phyloP scores from a whole-genome alignment of 2,888 invertebrate genomes.

The Acleris literana region DNA sequence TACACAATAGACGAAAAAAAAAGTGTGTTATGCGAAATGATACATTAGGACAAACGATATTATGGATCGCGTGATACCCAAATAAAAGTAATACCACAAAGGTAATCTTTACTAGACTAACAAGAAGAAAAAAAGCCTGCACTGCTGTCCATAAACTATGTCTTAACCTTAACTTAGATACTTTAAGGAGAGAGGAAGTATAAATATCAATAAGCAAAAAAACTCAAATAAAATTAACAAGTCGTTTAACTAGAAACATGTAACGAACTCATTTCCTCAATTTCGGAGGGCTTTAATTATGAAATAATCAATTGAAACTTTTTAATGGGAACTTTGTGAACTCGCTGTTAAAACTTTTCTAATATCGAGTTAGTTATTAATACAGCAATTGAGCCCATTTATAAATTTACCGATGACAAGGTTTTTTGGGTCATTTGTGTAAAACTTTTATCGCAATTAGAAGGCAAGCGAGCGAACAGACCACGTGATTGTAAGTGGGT shows the following conservation, averaged over 20 bases:
- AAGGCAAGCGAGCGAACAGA: too few species aligned
- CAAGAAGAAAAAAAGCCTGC: too few species aligned
- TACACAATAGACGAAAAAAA: too few species aligned
- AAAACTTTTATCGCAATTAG: not conserved
- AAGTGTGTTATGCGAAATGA: too few species aligned
- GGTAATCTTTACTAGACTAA: too few species aligned
- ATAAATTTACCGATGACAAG: slow-evolving; percentile 16
- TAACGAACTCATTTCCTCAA: slow-evolving; percentile 13
- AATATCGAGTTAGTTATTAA: slow-evolving; percentile 25
- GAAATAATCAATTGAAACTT: slow-evolving; percentile 35
- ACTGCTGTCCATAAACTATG: too few species aligned
- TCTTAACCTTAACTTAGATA: too few species aligned
- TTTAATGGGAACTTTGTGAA: slow-evolving; percentile 27
- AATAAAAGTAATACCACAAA: too few species aligned
- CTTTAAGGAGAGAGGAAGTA: not conserved
- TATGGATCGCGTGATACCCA: too few species aligned
- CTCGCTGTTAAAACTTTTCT: slow-evolving; percentile 21
- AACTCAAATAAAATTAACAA: slow-evolving; percentile 1
- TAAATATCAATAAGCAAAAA: not conserved
- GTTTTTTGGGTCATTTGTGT: not conserved
- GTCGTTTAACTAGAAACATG: not conserved
- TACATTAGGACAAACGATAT: too few species aligned
- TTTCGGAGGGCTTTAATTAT: slow-evolving; percentile 29
- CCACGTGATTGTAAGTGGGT: too few species aligned
- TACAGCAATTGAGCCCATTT: slow-evolving; percentile 11